Base-by-base conservation (phyloP, 2,888 invertebrate genomes). In the Plebejus anna region DNA sequence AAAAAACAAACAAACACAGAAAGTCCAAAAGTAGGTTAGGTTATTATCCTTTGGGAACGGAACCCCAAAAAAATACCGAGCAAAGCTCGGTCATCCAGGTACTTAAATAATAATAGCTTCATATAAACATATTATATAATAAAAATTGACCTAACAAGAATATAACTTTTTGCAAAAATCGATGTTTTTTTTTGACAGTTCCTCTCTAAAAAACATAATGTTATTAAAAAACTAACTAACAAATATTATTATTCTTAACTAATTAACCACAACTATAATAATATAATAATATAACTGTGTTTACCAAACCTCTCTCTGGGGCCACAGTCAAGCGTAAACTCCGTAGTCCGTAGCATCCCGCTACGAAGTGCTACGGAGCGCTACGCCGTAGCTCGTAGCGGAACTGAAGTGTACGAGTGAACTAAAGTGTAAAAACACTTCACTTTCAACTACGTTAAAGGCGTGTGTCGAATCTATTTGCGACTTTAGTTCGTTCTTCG, bases 311-410 rank as follows among this genome's bases (percentile, higher is more conserved):
- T 16, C 55, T 55, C 59, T 6, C 6, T 2, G 9, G 22, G 59
- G 28, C 28, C 11, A 61, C 9, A 28, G 28, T 28, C 28, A 28
- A 59, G 59, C 22, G 22, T 59, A 9, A 59, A 22, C 59, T 59
- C 47, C 47, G 11, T 32, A 32, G 42, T 42, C 7, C 70, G 70
- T 71, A 42, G 71, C 16, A 6, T 13, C 6, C 71, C 71, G 71
- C 71, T 70, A 70, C 70, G 70, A 36, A 70, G 16, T n/a, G 32
- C 70, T 70, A 70, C 70, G 70, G 59, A 47, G 9, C 9, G 47
- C 47, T 55, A 55, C 55, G 55, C 55, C 61, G 61, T 61, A 61
- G 61, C 28, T 61, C 61, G 22, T 28, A 61, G 61, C 9, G 61
- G 61, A 61, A 61, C 61, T 61, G 22, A 61, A 61, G 28, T 61